Evolutionary conservation across 2,113 vertebrate species (phyloP).

Genomic region (Charina bottae): DNA sequence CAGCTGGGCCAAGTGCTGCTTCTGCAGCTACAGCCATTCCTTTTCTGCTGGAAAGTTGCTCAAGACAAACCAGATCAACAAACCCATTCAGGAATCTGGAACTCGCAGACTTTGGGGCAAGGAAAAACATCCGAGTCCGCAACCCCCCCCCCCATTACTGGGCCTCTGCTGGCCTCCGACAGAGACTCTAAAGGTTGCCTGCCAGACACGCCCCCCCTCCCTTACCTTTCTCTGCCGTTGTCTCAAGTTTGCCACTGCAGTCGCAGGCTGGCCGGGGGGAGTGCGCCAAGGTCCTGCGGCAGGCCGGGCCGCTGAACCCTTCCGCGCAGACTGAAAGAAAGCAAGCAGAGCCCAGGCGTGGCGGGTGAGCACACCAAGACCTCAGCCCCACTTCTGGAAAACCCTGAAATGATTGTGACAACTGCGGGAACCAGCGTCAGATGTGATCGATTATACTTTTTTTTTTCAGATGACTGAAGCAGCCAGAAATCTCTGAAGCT

Average conservation of each 20-base stretch:
- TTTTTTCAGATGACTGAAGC: neutral
- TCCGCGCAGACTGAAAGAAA: constrained; percentile 26
- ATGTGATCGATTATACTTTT: neutral
- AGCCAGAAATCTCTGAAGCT: neutral
- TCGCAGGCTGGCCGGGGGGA: neutral
- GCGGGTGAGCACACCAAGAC: neutral
- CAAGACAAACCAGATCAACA: too few species aligned
- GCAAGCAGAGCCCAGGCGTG: neutral
- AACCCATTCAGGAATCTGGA: neutral
- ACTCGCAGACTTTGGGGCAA: neutral
- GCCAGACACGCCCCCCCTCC: too few species aligned
- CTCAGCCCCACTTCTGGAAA: neutral
- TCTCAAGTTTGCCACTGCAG: constrained; percentile 31
- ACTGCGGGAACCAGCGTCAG: neutral
- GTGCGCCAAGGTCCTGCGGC: neutral
- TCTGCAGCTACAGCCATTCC: too few species aligned
- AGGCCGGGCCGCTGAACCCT: constrained; percentile 14
- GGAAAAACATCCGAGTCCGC: too few species aligned
- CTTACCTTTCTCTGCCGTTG: constrained; percentile 26
- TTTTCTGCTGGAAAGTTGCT: neutral
- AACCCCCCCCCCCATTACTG: neutral
- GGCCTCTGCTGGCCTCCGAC: neutral
- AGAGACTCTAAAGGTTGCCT: neutral
- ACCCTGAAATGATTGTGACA: neutral
- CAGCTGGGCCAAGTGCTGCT: too few species aligned